A percentile compares a stretch with the other conserved stretches of the same genome.
Conservation (phyloP, 23 tunicate species). For the Halocynthia aurantium region DNA sequence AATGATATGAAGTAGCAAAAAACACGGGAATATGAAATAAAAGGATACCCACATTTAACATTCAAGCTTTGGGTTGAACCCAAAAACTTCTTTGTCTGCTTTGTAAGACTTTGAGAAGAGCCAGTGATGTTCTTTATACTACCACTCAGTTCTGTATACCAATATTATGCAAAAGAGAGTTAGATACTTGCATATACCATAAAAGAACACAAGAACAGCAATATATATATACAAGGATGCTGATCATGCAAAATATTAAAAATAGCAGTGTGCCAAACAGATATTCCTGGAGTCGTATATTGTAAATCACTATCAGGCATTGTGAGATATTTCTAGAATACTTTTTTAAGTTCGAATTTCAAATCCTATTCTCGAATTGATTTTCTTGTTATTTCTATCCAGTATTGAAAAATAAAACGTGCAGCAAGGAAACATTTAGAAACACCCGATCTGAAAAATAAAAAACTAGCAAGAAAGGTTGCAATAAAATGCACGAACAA, state of each 20-base stretch:
- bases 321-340: too few species aligned
- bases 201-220: not conserved
- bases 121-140: constrained; percentile 44
- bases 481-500: too few species aligned
- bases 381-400: too few species aligned
- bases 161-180: not conserved
- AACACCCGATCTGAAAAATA: too few species aligned
- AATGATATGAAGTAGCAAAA: not conserved
- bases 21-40: not conserved
- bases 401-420: too few species aligned
- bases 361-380: too few species aligned
- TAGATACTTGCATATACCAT: too few species aligned
- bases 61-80: constrained; percentile 87
- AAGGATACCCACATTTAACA: constrained; percentile 51
- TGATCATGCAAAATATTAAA: not conserved
- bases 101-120: constrained; percentile 52
- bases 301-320: not conserved
- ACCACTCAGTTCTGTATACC: constrained; percentile 26
- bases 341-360: too few species aligned
- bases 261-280: not conserved
- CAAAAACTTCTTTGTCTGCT: constrained; percentile 52
- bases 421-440: too few species aligned
- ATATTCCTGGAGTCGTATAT: not conserved
- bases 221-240: not conserved
- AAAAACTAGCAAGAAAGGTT: too few species aligned